These are phyloP conservation scores for Volucella inflata DNA, from an alignment of 2,888 invertebrate genomes.

Conservation along the genomic window DNA sequence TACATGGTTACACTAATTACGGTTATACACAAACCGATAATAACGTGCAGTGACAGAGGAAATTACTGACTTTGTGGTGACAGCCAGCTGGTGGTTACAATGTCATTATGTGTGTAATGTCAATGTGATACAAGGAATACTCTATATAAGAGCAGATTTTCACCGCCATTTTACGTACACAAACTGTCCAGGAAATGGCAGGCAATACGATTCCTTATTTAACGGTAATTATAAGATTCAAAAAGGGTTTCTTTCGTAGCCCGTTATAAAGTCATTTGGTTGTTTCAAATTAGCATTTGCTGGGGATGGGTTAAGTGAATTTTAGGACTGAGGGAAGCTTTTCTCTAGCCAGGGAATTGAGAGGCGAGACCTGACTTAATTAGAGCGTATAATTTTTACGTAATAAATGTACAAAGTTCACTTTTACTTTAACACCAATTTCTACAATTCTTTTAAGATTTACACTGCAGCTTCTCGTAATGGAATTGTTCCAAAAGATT, in stretches of 20 bases:
- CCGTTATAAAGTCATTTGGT: neutral
- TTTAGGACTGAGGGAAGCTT: neutral
- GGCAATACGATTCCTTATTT: slow-evolving; percentile 33
- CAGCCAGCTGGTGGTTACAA: slow-evolving; percentile 25
- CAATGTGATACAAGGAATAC: neutral
- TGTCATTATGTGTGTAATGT: slow-evolving; percentile 4
- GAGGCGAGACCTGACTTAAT: too few relatives aligned
- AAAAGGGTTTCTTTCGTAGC: slow-evolving; percentile 14
- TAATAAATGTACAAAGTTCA: neutral
- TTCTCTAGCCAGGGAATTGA: too few relatives aligned
- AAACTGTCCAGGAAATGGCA: slow-evolving; percentile 22
- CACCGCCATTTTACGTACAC: slow-evolving; percentile 24
- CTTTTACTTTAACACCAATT: slow-evolving; percentile 1
- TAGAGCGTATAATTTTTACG: neutral
- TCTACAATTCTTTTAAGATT: neutral
- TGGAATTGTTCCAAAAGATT: slow-evolving; percentile 22
- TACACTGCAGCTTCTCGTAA: too few relatives aligned
- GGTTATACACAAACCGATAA: slow-evolving; percentile 30
- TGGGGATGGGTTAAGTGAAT: neutral
- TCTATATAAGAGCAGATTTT: slow-evolving; percentile 19
- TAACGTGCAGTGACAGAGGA: slow-evolving; percentile 14
- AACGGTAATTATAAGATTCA: slow-evolving; percentile 35
- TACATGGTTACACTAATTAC: slow-evolving; percentile 54
- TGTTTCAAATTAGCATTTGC: slow-evolving; percentile 4
- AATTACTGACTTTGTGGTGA: slow-evolving; percentile 24